Evolutionary conservation across 2,888 invertebrate species (phyloP).

Genomic region (Fabriciana adippe): DNA sequence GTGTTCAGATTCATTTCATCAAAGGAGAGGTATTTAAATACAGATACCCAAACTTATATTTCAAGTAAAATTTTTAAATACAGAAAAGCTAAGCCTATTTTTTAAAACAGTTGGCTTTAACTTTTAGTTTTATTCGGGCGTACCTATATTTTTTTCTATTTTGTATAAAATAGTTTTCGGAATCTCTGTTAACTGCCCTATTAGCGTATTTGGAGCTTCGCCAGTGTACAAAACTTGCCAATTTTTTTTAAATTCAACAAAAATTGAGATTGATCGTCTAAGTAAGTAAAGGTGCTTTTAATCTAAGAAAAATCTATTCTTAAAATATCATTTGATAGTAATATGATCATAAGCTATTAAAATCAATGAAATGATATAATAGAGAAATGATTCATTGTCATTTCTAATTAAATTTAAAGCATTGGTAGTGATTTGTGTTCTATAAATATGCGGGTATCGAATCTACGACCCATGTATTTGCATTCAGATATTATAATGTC

Average conservation of each 20-base stretch:
- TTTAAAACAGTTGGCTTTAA: constrained; percentile 7
- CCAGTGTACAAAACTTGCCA: constrained; percentile 42
- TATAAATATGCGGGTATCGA: too few species aligned
- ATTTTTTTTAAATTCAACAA: constrained; percentile 37
- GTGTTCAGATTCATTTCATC: constrained; percentile 8
- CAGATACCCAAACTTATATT: neutral
- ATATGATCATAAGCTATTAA: neutral
- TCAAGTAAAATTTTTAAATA: neutral
- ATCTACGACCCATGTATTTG: too few species aligned
- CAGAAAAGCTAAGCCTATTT: neutral
- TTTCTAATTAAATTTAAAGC: too few species aligned
- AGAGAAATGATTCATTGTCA: too few species aligned
- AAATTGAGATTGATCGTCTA: constrained; percentile 38
- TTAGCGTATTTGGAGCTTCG: constrained; percentile 45
- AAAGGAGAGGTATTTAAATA: neutral
- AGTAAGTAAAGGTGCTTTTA: constrained; percentile 19
- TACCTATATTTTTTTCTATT: constrained; percentile 33
- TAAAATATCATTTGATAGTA: neutral
- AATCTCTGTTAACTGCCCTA: constrained; percentile 44
- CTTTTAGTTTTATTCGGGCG: constrained; percentile 24
- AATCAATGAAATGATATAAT: too few species aligned
- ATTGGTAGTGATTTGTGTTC: too few species aligned
- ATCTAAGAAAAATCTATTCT: constrained; percentile 6
- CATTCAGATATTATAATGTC: neutral
- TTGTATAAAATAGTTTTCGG: constrained; percentile 41